Evolutionary conservation across 2,888 invertebrate species (phyloP), one percentile per base, ranked within the genome.

Genomic region (Plagodis pulveraria): DNA sequence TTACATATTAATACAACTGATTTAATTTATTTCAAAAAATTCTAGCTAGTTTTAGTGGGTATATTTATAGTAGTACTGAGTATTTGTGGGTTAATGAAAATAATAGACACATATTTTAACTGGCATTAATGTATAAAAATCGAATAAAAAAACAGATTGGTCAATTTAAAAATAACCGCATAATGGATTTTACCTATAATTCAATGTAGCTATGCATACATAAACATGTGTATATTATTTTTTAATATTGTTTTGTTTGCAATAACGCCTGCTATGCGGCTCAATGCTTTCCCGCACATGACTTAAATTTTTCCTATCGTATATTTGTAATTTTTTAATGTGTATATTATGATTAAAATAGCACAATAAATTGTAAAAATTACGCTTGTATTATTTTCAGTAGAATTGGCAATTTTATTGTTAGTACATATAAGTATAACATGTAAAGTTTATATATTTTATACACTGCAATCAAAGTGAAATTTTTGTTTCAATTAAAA

Each of bases 341-440:
- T 43, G 41, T 48, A 40, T 22, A 50, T 43, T 22, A 50, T 55
- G 43, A 41, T 48, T 55, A 59, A 59, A 59, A 55, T 51, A 59
- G 59, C 59, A 59, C 55, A 54, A 50, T 44, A 54, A 36, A 36
- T 38, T 50, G 6, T 59, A 8, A 50, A 50, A 54, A 44, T 40
- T 48, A 22, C 4, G 2, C 22, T 11, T 6, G 8, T 7, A 32
- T 32, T 8, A n/a, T 12, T 56, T 45, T 42, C 34, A 57, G 43
- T 57, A 50, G 36, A 48, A 47, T 43, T 54, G 53, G 44, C 45
- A 48, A 38, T 38, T 44, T 11, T 57, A 44, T 41, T 51, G 36
- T 12, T 33, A 47, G 35, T 40, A 40, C 10, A 49, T 32, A n/a
- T 34, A 10, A 41, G 10, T 41, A 45, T 0, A 34, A 38, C 6